phyloP scores from a whole-genome alignment of 2,888 invertebrate genomes.

The Agriopis marginaria region DNA sequence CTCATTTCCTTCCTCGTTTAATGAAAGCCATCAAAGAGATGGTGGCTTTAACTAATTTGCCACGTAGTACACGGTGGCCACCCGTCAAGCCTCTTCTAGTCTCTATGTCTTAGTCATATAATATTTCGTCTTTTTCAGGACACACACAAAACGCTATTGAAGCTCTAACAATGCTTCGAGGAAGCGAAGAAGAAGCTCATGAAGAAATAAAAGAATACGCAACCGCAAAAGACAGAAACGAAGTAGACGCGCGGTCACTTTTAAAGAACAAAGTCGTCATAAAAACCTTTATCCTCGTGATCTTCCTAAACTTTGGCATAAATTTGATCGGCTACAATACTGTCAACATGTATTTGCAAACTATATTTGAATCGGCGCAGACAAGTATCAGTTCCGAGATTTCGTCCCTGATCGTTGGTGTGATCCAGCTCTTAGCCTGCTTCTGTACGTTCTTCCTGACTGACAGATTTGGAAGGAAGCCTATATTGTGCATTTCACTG shows the following conservation, averaged over 20 bases:
- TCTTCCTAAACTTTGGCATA: conserved; percentile 46
- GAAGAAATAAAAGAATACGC: conserved; percentile 51
- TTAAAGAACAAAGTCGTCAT: conserved; percentile 50
- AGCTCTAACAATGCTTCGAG: conserved; percentile 48
- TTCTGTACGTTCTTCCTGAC: conserved; percentile 49
- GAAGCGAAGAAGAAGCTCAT: conserved; percentile 45
- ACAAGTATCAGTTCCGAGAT: conserved; percentile 56
- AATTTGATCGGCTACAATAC: conserved; percentile 57
- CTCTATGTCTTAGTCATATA: not conserved
- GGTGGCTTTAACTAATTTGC: too few relatives aligned
- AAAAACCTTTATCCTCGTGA: conserved; percentile 50
- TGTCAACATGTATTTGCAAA: conserved; percentile 59
- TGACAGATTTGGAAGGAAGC: conserved; percentile 56
- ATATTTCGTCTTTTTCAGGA: conserved; percentile 23
- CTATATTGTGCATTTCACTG: conserved; percentile 49
- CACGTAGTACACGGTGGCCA: too few relatives aligned
- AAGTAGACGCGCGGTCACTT: conserved; percentile 27
- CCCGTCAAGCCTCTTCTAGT: too few relatives aligned
- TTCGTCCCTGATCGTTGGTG: conserved; percentile 58
- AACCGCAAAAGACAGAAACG: not conserved
- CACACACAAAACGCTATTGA: conserved; percentile 37
- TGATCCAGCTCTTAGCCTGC: conserved; percentile 56
- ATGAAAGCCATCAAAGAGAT: too few relatives aligned
- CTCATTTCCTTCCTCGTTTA: too few relatives aligned
- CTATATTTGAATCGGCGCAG: conserved; percentile 57